Conservation (phyloP, 2,113 vertebrate species). For the Sceloporus tristichus region DNA sequence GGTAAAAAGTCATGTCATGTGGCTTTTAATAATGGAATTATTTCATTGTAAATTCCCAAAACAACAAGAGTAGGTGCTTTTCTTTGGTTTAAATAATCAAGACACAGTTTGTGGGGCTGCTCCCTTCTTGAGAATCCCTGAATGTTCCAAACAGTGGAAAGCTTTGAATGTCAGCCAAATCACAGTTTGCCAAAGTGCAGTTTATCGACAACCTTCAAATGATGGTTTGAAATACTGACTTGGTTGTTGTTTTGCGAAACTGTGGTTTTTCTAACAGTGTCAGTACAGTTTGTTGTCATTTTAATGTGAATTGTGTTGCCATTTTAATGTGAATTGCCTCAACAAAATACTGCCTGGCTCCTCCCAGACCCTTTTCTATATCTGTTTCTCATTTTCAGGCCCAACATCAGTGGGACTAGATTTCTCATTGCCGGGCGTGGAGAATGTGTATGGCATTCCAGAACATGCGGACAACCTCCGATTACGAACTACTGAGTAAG, state of each 20-base stretch:
- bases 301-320: neutral
- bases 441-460: conserved; percentile 93
- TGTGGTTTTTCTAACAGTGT: neutral
- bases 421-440: conserved; percentile 91
- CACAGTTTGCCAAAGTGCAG: neutral
- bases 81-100: too few species aligned
- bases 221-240: neutral
- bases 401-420: conserved; percentile 90
- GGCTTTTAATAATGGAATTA: neutral
- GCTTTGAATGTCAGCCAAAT: too few species aligned
- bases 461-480: conserved; percentile 90
- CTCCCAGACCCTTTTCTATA: too few species aligned
- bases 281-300: too few species aligned
- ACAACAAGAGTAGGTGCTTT: too few species aligned
- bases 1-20: conserved; percentile 70
- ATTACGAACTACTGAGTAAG: conserved; percentile 92
- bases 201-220: neutral
- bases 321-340: neutral
- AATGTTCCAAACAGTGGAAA: too few species aligned
- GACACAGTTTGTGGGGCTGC: too few species aligned
- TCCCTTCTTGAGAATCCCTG: too few species aligned
- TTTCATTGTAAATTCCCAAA: too few species aligned
- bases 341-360: too few species aligned
- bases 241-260: too few species aligned
- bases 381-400: conserved; percentile 57